Base-by-base conservation (phyloP, 1,140 invertebrate genomes). In the Paracyclopina nana region DNA sequence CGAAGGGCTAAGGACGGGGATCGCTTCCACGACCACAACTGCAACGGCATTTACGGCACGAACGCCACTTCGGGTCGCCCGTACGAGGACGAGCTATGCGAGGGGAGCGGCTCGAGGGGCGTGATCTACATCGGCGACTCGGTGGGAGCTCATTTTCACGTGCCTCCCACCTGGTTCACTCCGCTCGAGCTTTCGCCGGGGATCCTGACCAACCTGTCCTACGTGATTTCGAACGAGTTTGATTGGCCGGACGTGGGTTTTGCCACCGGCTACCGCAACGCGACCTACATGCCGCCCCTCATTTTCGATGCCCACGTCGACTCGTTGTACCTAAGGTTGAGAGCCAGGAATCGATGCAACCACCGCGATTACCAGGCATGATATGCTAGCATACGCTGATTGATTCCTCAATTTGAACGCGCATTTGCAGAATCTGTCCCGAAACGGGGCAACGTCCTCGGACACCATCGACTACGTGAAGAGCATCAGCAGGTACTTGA, bases 311-410 rank as follows among this genome's bases (percentile, higher is more conserved):
- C 57, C 40, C 27, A 44, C 14, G 57, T 56, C 11, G 60, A 62
- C 53, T 59, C 60, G 5, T 52, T 61, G 25, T 61, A 61, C 52
- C 43, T 59, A 9, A 25, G 46, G 22, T 12, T 48, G 22, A 2
- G 46, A 20, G 46, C 25, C n/a, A 25, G 62, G 18, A 71, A 72
- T 54, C 55, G 59, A 4, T 72, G 70, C 56, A 70, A 68, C 55
- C 68, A 70, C 54, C 55, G 68, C 42, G 69, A 72, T 57, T 72
- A 68, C 57, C 69, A 71, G n/a, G n/a, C n/a, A n/a, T n/a, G n/a
- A n/a, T n/a, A n/a, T n/a, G n/a, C n/a, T n/a, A n/a, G n/a, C n/a
- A n/a, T n/a, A n/a, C n/a, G n/a, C n/a, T n/a, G n/a, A n/a, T n/a
- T n/a, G n/a, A n/a, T n/a, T n/a, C n/a, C n/a, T n/a, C n/a, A n/a